Base-by-base conservation (phyloP, 2,113 vertebrate species). In the Coregonus clupeaformis region DNA sequence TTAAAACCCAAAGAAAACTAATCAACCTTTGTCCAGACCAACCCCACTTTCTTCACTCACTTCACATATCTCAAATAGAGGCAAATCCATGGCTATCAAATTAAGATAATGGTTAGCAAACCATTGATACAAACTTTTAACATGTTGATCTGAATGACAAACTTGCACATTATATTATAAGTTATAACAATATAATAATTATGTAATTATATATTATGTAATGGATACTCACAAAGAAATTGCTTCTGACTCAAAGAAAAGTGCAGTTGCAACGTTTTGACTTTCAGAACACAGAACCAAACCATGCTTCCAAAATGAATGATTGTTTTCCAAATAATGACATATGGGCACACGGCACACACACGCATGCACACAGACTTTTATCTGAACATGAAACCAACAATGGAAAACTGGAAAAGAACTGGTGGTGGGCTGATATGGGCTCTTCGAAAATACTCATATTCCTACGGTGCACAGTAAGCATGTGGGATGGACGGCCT, bases 391-490 rank as follows among this genome's bases (percentile, higher is more conserved):
- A 73, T 25, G 42, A 69, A 59, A 52, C 62, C 52, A 71, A 69
- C 52, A 76, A 75, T 68, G 73, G 62, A 67, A 52, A 74, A 36
- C 25, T 65, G 71, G 72, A 77, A 74, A 64, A 68, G 52, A 27
- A 64, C 71, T 62, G 73, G 70, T 63, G 20, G 85, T 85, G 83
- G 85, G 79, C 73, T 80, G 79, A 52, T 78, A 42, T 69, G 75
- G 59, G 77, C 69, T 57, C 67, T 74, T 68, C 73, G 65, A 81
- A 77, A 83, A 81, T 69, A 73, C 25, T 80, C 71, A 82, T 36
- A 84, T 86, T 84, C 80, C 74, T 79, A 78, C 25, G 16, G 27
- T 16, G 14, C 65, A 20, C 65, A 65, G 16, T 65, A 13, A 22
- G 25, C 27, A 65, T 30, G 65, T 67, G 65, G 65, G 65, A 30